Conservation (phyloP, 2,888 invertebrate genomes). For the Hirtodrosophila alboralis region DNA sequence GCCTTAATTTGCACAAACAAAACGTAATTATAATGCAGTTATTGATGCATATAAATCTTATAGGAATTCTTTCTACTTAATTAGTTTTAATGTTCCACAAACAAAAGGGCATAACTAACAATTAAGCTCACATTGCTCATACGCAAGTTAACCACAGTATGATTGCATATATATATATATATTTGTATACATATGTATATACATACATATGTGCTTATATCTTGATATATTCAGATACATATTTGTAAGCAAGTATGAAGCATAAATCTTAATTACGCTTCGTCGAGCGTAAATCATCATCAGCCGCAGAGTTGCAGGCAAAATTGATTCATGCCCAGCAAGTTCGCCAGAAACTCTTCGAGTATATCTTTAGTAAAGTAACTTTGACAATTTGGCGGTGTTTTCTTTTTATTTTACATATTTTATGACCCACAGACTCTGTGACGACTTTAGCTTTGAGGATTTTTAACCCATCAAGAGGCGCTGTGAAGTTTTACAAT, state of each 20-base stretch:
- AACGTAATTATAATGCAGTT: conserved; percentile 53
- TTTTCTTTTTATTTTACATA: conserved; percentile 19
- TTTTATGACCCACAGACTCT: conserved; percentile 62
- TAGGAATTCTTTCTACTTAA: conserved; percentile 73
- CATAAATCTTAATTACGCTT: conserved; percentile 80
- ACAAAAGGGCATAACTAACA: conserved; percentile 71
- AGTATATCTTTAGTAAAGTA: conserved; percentile 24
- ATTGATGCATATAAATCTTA: conserved; percentile 68
- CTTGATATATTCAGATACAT: conserved; percentile 14
- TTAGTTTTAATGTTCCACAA: conserved; percentile 70
- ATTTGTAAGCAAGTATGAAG: conserved; percentile 53
- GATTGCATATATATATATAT: conserved; percentile 11
- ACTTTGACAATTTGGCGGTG: conserved; percentile 62
- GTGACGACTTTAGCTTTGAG: conserved; percentile 37
- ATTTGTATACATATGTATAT: conserved; percentile 15
- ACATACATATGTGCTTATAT: not conserved
- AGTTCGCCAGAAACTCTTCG: conserved; percentile 43
- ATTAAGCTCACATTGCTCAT: conserved; percentile 60
- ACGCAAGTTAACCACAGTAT: conserved; percentile 35
- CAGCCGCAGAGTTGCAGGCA: conserved; percentile 49
- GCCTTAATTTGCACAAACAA: conserved; percentile 60
- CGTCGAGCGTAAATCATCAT: conserved; percentile 79
- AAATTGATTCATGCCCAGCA: conserved; percentile 69
- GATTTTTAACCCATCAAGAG: conserved; percentile 43
- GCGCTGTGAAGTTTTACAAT: too few species aligned